Percentiles rank a stretch among this genome's conserved stretches.
phyloP scores from a whole-genome alignment of 2,888 invertebrate genomes.

The Scaptodrosophila latifasciaeformis region DNA sequence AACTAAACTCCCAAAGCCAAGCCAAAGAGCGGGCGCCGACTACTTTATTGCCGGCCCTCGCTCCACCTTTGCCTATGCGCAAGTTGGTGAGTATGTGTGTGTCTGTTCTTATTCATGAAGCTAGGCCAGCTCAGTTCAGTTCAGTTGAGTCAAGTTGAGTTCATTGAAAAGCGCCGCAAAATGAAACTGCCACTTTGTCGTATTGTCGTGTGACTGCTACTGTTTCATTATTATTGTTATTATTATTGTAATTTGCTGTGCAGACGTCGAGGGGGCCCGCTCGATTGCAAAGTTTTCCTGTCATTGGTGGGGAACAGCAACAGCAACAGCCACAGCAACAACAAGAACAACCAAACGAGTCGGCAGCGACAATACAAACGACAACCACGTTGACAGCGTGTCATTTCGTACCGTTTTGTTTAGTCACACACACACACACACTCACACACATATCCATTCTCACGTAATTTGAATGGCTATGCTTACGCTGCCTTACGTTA shows the following conservation, averaged over 20 bases:
- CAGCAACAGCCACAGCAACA: neutral
- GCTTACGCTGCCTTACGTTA: too few species aligned
- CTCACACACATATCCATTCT: neutral
- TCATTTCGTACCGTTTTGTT: conserved; percentile 64
- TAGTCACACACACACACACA: conserved; percentile 54
- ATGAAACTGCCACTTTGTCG: conserved; percentile 61
- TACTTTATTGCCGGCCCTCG: too few species aligned
- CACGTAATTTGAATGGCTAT: neutral
- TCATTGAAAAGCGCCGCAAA: neutral
- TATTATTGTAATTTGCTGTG: conserved; percentile 61
- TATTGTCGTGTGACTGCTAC: conserved; percentile 63
- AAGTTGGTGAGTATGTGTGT: neutral
- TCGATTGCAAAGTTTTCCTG: conserved; percentile 25
- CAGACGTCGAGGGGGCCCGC: conserved; percentile 19
- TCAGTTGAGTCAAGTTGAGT: conserved; percentile 7
- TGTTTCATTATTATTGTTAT: conserved; percentile 50
- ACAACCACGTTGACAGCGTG: conserved; percentile 60
- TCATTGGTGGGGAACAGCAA: conserved; percentile 20
- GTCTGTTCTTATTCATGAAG: neutral
- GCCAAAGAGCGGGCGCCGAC: too few species aligned
- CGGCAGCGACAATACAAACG: neutral
- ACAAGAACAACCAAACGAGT: conserved; percentile 1
- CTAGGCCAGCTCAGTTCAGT: conserved; percentile 11
- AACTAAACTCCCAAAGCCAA: conserved; percentile 4
- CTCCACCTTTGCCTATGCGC: too few species aligned